phyloP scores from a whole-genome alignment of 2,888 invertebrate species.

The Trachelus tabidus region DNA sequence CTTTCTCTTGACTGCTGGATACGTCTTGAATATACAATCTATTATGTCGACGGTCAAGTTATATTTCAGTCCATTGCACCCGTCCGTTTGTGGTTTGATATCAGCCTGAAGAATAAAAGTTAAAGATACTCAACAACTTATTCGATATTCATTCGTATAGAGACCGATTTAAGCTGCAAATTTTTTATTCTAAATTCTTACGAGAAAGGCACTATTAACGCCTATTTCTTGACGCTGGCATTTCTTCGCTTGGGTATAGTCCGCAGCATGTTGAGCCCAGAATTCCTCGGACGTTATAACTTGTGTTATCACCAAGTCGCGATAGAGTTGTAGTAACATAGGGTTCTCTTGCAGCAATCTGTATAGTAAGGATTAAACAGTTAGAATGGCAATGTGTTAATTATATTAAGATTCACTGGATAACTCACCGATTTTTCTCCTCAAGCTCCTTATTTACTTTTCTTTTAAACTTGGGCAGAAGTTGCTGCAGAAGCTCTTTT shows the following conservation, averaged over 20 bases:
- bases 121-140: not conserved
- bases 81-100: conserved; percentile 96
- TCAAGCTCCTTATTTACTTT: conserved; percentile 92
- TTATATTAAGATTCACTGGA: not conserved
- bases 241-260: conserved; percentile 79
- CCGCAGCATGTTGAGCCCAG: conserved; percentile 90
- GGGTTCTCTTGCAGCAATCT: conserved; percentile 92
- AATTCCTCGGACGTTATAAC: conserved; percentile 98
- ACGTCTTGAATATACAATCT: conserved; percentile 98
- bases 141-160: not conserved
- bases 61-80: conserved; percentile 95
- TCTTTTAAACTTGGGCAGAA: conserved; percentile 92
- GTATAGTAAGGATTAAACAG: conserved; percentile 34
- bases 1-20: conserved; percentile 97
- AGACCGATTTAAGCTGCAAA: not conserved
- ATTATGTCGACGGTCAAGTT: conserved; percentile 97
- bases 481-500: conserved; percentile 89
- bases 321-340: conserved; percentile 90
- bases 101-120: conserved; percentile 79
- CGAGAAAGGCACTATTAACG: conserved; percentile 74
- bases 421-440: conserved; percentile 80
- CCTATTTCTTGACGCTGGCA: conserved; percentile 88
- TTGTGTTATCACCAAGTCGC: conserved; percentile 95
- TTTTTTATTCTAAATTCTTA: conserved; percentile 43
- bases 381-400: conserved; percentile 1